Evolutionary conservation across 2,888 invertebrate genomes (phyloP).

Genomic region (Cryptus viduatorius): DNA sequence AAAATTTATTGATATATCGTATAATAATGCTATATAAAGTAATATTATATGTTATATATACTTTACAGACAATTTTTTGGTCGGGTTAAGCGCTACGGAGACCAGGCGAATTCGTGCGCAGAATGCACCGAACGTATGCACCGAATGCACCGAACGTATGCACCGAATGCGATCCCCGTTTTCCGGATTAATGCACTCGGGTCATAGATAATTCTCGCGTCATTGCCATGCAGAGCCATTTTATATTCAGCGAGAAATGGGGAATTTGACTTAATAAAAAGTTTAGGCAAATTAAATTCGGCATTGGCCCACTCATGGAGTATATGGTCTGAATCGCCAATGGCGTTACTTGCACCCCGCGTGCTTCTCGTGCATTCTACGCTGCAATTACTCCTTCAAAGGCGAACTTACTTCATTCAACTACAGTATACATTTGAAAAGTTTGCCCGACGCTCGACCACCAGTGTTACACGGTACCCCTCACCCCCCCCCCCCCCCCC

Average conservation of each 20-base stretch:
- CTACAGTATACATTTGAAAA: conserved; percentile 55
- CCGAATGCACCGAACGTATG: too few species aligned
- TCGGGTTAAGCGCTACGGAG: too few species aligned
- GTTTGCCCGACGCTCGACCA: conserved; percentile 43
- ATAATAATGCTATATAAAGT: too few species aligned
- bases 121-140: too few species aligned
- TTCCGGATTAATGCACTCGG: too few species aligned
- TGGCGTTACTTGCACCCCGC: neutral
- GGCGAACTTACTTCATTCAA: conserved; percentile 58
- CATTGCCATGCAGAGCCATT: neutral
- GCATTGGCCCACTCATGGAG: conserved; percentile 21
- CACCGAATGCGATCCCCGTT: too few species aligned
- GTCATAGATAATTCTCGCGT: too few species aligned
- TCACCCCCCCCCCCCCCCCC: too few species aligned
- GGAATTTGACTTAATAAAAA: conserved; percentile 39
- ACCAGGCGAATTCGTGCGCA: too few species aligned
- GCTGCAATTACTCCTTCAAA: conserved; percentile 57
- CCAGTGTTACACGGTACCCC: conserved; percentile 1
- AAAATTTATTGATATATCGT: too few species aligned
- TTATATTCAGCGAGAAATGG: conserved; percentile 2
- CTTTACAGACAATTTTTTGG: too few species aligned
- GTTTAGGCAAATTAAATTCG: conserved; percentile 49
- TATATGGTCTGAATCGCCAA: neutral
- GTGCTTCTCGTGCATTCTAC: conserved; percentile 40
- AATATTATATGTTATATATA: too few species aligned